A percentile compares a stretch with the other conserved stretches of the same genome.
Evolutionary conservation across 2,797 vertebrate genomes (phyloP).

Genomic region (Heterohyrax brucei): DNA sequence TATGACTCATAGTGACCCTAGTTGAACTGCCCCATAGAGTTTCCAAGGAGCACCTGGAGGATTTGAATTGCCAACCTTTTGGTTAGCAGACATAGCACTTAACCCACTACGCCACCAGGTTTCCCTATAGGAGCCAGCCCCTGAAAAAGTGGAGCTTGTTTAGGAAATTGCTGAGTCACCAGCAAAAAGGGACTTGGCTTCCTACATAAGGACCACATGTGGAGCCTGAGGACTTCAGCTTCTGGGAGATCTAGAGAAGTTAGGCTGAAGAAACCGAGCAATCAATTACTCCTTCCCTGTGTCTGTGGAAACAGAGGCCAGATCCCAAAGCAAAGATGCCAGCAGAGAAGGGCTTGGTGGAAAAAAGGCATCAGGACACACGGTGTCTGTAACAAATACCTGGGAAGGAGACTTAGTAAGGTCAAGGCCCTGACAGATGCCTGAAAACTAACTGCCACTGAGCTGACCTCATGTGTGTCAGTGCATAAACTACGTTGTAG

Average conservation of each 20-base stretch:
- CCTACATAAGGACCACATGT: not conserved
- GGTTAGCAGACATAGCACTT: too few relatives aligned
- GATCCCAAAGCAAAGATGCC: not conserved
- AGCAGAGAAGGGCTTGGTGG: not conserved
- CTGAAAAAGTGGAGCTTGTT: not conserved
- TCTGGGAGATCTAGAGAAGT: not conserved
- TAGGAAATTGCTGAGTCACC: not conserved
- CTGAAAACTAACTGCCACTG: not conserved
- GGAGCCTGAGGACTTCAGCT: not conserved
- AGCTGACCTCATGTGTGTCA: not conserved
- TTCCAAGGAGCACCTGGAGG: too few relatives aligned
- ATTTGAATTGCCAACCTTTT: too few relatives aligned
- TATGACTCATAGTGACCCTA: too few relatives aligned
- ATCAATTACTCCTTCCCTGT: too few relatives aligned
- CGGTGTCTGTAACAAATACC: accelerated
- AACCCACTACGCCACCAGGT: too few relatives aligned
- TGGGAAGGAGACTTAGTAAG: not conserved
- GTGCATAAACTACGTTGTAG: not conserved
- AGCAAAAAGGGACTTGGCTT: not conserved
- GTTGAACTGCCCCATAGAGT: too few relatives aligned
- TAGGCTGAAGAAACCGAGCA: not conserved
- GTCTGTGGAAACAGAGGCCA: not conserved
- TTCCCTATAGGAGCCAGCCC: not conserved
- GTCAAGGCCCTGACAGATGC: not conserved
- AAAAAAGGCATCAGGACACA: not conserved